These are phyloP conservation scores for Blastobasis lacticolella DNA, from an alignment of 2,888 invertebrate genomes.

Conservation along the genomic window DNA sequence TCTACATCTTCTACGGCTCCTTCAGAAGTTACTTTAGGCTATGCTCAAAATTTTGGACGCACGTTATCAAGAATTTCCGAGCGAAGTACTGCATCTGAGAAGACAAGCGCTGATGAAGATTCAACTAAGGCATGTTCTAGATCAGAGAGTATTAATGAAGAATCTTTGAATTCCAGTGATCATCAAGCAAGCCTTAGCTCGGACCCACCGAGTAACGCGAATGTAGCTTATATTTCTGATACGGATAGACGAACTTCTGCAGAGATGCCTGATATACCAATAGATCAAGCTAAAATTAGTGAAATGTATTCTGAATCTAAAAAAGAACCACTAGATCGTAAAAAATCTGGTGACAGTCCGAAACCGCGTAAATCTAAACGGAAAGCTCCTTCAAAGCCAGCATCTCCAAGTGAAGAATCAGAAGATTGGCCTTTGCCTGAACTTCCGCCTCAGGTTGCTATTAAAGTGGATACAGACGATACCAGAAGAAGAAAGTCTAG, in stretches of 20 bases:
- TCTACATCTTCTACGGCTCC: slow-evolving; percentile 73
- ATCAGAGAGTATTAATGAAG: slow-evolving; percentile 88
- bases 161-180: slow-evolving; percentile 87
- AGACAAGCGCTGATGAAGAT: slow-evolving; percentile 89
- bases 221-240: slow-evolving; percentile 84
- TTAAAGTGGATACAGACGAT: slow-evolving; percentile 36
- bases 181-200: slow-evolving; percentile 90
- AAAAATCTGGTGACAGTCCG: slow-evolving; percentile 37
- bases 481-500: slow-evolving; percentile 66
- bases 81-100: slow-evolving; percentile 90
- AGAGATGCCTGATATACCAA: slow-evolving; percentile 89
- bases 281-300: slow-evolving; percentile 78
- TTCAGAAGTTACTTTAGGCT: slow-evolving; percentile 81
- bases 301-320: slow-evolving; percentile 72
- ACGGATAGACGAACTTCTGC: slow-evolving; percentile 86
- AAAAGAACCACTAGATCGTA: slow-evolving; percentile 50
- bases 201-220: slow-evolving; percentile 85
- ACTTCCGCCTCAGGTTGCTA: slow-evolving; percentile 74
- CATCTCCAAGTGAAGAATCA: slow-evolving; percentile 77
- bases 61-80: slow-evolving; percentile 91
- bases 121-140: slow-evolving; percentile 89
- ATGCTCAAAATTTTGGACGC: slow-evolving; percentile 83
- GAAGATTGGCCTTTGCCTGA: slow-evolving; percentile 86
- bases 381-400: slow-evolving; percentile 52
- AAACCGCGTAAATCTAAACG: slow-evolving; percentile 43